These are phyloP conservation scores for Nothocercus julius DNA, from an alignment of 2,113 vertebrate genomes.

Conservation along the genomic window DNA sequence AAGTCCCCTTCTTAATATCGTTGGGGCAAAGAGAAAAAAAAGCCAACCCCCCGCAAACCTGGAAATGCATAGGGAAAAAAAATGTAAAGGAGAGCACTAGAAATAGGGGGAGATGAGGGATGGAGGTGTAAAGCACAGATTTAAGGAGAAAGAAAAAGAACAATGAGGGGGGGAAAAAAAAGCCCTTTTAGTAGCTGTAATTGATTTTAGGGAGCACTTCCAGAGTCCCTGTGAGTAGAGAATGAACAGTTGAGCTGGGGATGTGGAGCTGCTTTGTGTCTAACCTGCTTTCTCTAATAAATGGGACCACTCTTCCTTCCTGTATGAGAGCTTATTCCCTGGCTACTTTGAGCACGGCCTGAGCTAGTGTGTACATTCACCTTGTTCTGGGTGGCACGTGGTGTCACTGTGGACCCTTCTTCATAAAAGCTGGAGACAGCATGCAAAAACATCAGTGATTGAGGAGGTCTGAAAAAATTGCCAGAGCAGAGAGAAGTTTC, in stretches of 20 bases:
- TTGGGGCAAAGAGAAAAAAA: not conserved
- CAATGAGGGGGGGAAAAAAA: not conserved
- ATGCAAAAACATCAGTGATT: constrained; percentile 6
- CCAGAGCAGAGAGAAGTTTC: constrained; percentile 23
- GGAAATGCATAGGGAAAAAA: not conserved
- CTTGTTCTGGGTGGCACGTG: not conserved
- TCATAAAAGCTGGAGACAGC: not conserved
- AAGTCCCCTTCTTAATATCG: not conserved
- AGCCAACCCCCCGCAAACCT: fast-evolving
- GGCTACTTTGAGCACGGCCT: fast-evolving
- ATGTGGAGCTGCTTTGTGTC: not conserved
- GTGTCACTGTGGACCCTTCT: not conserved
- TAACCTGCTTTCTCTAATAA: not conserved
- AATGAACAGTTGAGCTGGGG: not conserved
- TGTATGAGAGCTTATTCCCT: fast-evolving
- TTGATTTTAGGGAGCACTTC: not conserved
- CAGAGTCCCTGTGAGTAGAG: not conserved
- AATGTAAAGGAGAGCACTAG: not conserved
- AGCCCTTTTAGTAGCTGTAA: not conserved
- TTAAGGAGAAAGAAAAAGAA: not conserved
- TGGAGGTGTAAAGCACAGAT: not conserved
- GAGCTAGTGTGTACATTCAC: not conserved
- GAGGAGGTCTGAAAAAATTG: constrained; percentile 30
- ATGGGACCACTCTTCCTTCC: not conserved
- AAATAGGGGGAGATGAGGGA: not conserved